These are phyloP conservation scores for Dimorphilus gyrociliatus DNA, from an alignment of 2,888 invertebrate species.

Conservation along the genomic window DNA sequence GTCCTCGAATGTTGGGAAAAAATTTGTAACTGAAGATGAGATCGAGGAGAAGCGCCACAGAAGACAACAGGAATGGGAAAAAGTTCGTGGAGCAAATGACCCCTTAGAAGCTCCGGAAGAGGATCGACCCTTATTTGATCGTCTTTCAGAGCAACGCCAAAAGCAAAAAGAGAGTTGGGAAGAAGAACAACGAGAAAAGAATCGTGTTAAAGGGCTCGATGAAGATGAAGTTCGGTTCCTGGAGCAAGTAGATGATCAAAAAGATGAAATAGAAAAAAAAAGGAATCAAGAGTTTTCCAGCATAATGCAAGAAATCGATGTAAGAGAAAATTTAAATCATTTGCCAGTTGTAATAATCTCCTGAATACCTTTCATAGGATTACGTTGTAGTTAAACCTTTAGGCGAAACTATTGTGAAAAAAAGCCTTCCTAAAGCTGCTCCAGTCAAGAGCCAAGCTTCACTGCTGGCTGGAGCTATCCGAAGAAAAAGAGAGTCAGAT, in stretches of 20 bases:
- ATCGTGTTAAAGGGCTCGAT: conserved; percentile 54
- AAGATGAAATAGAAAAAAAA: conserved; percentile 56
- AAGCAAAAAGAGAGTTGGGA: conserved; percentile 84
- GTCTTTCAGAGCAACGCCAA: conserved; percentile 75
- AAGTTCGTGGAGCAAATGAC: conserved; percentile 72
- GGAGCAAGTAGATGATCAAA: conserved; percentile 53
- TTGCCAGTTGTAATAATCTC: too few relatives aligned
- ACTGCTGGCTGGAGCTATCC: too few relatives aligned
- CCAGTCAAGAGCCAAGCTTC: too few relatives aligned
- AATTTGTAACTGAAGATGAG: conserved; percentile 72
- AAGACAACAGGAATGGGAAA: conserved; percentile 92
- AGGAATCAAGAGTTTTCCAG: conserved; percentile 67
- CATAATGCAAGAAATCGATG: too few relatives aligned
- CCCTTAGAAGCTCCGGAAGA: conserved; percentile 69
- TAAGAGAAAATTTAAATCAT: too few relatives aligned
- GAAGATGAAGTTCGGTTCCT: conserved; percentile 90
- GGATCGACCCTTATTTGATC: conserved; percentile 64
- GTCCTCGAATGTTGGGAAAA: too few relatives aligned
- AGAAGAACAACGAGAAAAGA: conserved; percentile 46
- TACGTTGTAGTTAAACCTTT: too few relatives aligned
- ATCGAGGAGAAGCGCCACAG: conserved; percentile 58
- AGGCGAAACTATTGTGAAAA: too few relatives aligned
- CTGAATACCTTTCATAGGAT: too few relatives aligned
- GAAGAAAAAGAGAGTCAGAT: too few relatives aligned
- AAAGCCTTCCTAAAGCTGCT: too few relatives aligned